Conservation (phyloP, 1,140 invertebrate species). For the Harlomillsia oculata region DNA sequence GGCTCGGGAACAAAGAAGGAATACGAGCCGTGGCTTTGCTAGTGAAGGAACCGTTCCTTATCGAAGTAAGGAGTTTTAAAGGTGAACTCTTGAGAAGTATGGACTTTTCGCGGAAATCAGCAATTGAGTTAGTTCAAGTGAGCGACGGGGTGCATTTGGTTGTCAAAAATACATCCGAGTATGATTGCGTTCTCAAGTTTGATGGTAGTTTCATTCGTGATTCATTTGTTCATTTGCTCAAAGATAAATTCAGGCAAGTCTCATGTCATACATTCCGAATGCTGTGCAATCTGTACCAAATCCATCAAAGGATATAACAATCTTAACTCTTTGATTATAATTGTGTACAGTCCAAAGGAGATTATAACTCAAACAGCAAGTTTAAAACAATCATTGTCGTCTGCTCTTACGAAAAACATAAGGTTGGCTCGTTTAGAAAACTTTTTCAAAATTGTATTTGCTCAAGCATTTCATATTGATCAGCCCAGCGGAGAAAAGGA, state of each 20-base stretch:
- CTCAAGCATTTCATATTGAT: slow-evolving; percentile 41
- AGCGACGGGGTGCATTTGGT: slow-evolving; percentile 46
- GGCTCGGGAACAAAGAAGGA: slow-evolving; percentile 39
- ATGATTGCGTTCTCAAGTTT: slow-evolving; percentile 45
- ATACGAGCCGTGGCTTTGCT: slow-evolving; percentile 42
- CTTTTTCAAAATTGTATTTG: slow-evolving; percentile 48
- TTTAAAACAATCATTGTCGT: slow-evolving; percentile 38
- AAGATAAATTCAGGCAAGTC: no score
- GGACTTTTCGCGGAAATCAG: slow-evolving; percentile 36
- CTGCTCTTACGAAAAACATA: slow-evolving; percentile 43
- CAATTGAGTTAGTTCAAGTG: slow-evolving; percentile 36
- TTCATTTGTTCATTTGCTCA: slow-evolving; percentile 10
- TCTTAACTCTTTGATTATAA: no score
- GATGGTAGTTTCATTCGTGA: slow-evolving; percentile 18
- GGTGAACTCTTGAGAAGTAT: slow-evolving; percentile 40
- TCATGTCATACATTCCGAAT: no score
- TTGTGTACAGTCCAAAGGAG: no score
- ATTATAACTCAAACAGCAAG: slow-evolving; percentile 14
- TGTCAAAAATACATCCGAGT: slow-evolving; percentile 49
- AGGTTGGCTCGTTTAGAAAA: slow-evolving; percentile 45
- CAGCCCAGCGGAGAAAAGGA: slow-evolving; percentile 42
- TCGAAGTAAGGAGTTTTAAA: slow-evolving; percentile 39
- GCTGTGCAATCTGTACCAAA: no score
- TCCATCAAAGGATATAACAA: no score
- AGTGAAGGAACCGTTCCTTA: no score